These are phyloP conservation scores for Epistrophella euchroma DNA, from an alignment of 2,888 invertebrate genomes.

Conservation along the genomic window DNA sequence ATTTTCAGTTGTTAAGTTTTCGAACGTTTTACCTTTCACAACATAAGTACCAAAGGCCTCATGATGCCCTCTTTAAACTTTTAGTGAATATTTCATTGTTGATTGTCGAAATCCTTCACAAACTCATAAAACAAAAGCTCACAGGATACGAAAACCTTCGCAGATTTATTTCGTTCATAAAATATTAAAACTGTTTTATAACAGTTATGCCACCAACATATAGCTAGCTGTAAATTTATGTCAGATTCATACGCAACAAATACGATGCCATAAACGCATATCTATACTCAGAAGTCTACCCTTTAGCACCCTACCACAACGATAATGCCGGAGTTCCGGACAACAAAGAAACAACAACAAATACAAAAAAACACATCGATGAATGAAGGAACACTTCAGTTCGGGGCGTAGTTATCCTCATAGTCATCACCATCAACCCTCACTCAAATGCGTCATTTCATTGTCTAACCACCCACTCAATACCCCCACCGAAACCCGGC, in stretches of 20 bases:
- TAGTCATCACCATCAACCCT: constrained; percentile 14
- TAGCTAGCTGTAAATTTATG: constrained; percentile 49
- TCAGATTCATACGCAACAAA: constrained; percentile 53
- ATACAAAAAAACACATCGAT: constrained; percentile 16
- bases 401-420: not conserved
- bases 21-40: not conserved
- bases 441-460: not conserved
- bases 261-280: constrained; percentile 38
- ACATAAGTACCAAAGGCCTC: not conserved
- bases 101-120: constrained; percentile 13
- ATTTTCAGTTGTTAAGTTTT: constrained; percentile 16
- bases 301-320: constrained; percentile 30
- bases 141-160: constrained; percentile 23
- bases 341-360: not conserved
- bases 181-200: constrained; percentile 58
- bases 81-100: constrained; percentile 30
- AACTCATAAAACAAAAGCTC: constrained; percentile 41
- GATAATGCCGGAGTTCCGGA: not conserved
- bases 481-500: not conserved
- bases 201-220: constrained; percentile 26
- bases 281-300: constrained; percentile 29
- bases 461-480: constrained; percentile 8
- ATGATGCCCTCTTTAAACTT: constrained; percentile 20
- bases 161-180: constrained; percentile 53
- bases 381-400: constrained; percentile 18